Evolutionary conservation across 1,140 invertebrate genomes (phyloP).

Genomic region (Penaeus japonicus): DNA sequence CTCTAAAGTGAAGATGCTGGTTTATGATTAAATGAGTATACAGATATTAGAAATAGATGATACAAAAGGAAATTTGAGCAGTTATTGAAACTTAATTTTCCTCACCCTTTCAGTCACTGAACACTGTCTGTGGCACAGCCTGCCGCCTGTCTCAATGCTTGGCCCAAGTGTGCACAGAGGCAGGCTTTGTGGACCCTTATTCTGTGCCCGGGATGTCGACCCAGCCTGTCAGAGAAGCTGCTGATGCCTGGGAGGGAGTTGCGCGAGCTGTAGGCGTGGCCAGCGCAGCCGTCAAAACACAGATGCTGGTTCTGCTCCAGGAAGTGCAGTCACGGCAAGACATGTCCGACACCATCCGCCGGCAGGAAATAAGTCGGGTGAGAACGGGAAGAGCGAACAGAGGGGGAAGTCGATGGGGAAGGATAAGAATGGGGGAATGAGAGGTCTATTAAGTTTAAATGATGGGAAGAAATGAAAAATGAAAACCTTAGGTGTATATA

Average conservation of each 20-base stretch:
- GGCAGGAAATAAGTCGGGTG: neutral
- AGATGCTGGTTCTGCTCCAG: conserved; percentile 42
- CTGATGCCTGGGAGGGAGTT: conserved; percentile 47
- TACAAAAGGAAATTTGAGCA: neutral
- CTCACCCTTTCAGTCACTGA: conserved; percentile 33
- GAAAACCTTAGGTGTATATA: too few relatives aligned
- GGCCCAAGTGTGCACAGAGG: conserved; percentile 21
- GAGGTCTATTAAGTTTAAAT: too few relatives aligned
- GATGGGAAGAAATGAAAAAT: too few relatives aligned
- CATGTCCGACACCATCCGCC: conserved; percentile 11
- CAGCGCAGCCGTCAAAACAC: conserved; percentile 41
- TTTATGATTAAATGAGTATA: too few relatives aligned
- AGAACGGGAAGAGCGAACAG: too few relatives aligned
- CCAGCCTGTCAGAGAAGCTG: conserved; percentile 27
- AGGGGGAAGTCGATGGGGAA: too few relatives aligned
- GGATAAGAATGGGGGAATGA: too few relatives aligned
- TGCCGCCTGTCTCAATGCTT: conserved; percentile 48
- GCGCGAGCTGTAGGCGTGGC: conserved; percentile 44
- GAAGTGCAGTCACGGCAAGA: conserved; percentile 37
- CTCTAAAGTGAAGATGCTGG: neutral
- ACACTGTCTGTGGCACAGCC: conserved; percentile 48
- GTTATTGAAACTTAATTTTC: neutral
- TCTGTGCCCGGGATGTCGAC: neutral
- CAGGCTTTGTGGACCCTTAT: conserved; percentile 7
- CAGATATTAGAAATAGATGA: neutral